phyloP scores from a whole-genome alignment of 2,888 invertebrate species.

The Corbicula japonica region DNA sequence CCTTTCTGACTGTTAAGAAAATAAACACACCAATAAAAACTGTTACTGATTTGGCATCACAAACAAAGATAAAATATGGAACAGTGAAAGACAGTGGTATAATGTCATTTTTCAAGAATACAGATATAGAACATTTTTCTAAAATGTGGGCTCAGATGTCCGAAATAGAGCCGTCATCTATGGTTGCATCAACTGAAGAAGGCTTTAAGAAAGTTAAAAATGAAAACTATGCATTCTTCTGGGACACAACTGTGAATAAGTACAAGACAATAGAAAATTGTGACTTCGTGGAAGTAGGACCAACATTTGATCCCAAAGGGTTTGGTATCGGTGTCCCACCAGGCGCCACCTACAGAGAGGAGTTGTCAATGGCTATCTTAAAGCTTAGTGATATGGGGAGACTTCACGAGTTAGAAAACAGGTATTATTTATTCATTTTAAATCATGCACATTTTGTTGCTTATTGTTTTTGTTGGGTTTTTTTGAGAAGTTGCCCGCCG shows the following conservation, averaged over 20 bases:
- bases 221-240: conserved; percentile 85
- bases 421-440: no score
- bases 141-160: conserved; percentile 86
- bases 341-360: conserved; percentile 84
- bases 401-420: conserved; percentile 82
- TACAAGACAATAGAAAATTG: conserved; percentile 83
- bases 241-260: conserved; percentile 85
- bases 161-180: conserved; percentile 78
- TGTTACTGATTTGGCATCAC: conserved; percentile 83
- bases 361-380: conserved; percentile 84
- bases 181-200: conserved; percentile 82
- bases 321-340: conserved; percentile 85
- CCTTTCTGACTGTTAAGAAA: conserved; percentile 85
- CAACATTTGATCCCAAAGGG: conserved; percentile 85
- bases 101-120: conserved; percentile 83
- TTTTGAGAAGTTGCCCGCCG: no score
- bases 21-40: conserved; percentile 85
- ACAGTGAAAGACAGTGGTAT: conserved; percentile 84
- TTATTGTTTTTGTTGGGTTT: no score
- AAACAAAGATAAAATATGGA: conserved; percentile 84
- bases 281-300: conserved; percentile 83
- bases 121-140: conserved; percentile 83
- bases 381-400: conserved; percentile 81
- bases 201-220: conserved; percentile 82
- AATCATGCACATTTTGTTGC: no score